phyloP scores from a whole-genome alignment of 2,797 vertebrate genomes.

The Coluber constrictor region DNA sequence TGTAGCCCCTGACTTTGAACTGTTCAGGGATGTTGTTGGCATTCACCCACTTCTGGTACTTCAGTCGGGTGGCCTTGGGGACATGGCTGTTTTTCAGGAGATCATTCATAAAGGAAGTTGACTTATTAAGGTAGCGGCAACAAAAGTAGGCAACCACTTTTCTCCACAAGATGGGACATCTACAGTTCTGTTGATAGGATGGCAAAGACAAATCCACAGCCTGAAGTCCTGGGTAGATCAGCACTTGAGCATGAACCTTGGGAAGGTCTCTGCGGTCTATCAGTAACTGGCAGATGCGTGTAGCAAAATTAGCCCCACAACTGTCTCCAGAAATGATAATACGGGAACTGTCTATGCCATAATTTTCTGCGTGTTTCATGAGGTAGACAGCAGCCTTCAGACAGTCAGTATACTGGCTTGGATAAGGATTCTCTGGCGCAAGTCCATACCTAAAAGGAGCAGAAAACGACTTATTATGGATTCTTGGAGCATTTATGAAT shows the following conservation, averaged over 20 bases:
- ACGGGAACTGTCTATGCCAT: conserved; percentile 69
- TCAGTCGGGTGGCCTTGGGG: conserved; percentile 65
- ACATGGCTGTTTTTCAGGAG: conserved; percentile 70
- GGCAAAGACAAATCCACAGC: conserved; percentile 78
- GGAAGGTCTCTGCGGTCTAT: conserved; percentile 65
- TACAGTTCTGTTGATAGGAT: conserved; percentile 78
- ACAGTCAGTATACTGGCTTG: conserved; percentile 67
- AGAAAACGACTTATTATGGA: neutral
- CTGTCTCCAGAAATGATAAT: conserved; percentile 79
- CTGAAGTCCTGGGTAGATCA: conserved; percentile 78
- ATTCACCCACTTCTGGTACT: conserved; percentile 71
- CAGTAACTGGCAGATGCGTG: conserved; percentile 69
- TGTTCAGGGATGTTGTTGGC: conserved; percentile 70
- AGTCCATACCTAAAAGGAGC: conserved; percentile 67
- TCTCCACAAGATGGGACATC: conserved; percentile 72
- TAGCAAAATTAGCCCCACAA: conserved; percentile 71
- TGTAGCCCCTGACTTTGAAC: conserved; percentile 61
- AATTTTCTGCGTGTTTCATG: conserved; percentile 70
- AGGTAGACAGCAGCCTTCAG: conserved; percentile 72
- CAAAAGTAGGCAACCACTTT: conserved; percentile 64
- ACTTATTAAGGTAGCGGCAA: conserved; percentile 68
- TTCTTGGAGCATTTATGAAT: no score
- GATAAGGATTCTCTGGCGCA: conserved; percentile 73
- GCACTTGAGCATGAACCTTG: conserved; percentile 75
- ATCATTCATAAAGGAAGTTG: conserved; percentile 59